Conservation (phyloP, 2,888 invertebrate species). For the Nezara viridula region DNA sequence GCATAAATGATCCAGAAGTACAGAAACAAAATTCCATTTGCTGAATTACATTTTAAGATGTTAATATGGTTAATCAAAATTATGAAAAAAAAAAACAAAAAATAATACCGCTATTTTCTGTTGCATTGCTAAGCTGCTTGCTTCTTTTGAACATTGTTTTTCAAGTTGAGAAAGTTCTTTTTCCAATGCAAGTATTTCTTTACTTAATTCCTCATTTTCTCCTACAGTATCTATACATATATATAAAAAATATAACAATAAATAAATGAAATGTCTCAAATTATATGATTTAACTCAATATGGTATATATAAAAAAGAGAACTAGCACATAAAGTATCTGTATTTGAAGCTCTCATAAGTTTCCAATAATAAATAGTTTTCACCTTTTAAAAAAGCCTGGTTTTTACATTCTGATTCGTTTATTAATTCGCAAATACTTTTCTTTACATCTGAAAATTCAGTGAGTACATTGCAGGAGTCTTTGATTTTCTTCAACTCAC, state of each 20-base stretch:
- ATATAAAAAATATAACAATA: background rate
- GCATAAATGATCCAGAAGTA: no score
- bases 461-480: background rate
- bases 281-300: background rate
- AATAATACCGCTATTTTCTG: constrained; percentile 37
- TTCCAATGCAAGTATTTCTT: constrained; percentile 6
- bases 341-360: background rate
- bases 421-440: background rate
- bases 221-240: background rate
- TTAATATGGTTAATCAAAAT: no score
- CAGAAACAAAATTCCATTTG: no score
- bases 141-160: constrained; percentile 29
- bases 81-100: no score
- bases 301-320: no score
- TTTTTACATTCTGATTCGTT: background rate
- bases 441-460: background rate
- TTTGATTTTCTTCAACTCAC: background rate
- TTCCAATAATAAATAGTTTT: background rate
- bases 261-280: background rate
- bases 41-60: background rate
- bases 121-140: background rate
- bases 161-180: constrained; percentile 8
- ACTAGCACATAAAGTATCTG: background rate
- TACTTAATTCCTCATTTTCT: constrained; percentile 19
- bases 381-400: constrained; percentile 12